Evolutionary conservation across 2,113 vertebrate genomes (phyloP), one percentile per base, ranked within the genome.

Genomic region (Aythya baeri): DNA sequence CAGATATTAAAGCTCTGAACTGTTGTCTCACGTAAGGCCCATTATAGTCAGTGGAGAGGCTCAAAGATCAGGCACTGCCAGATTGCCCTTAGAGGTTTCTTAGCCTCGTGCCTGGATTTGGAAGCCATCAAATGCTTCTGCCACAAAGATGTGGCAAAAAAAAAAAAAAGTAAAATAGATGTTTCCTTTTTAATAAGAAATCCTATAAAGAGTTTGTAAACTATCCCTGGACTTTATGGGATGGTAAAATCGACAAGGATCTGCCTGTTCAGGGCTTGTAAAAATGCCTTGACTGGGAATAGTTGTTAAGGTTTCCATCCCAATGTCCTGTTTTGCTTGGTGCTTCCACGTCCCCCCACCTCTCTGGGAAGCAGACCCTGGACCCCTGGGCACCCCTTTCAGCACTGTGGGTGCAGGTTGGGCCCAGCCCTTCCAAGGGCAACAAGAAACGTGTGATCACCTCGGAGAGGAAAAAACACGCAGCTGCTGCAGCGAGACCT

Each of bases 231-330:
- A 2, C 46, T 89, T 65, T 16, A 20, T n/a, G 57, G 73, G 52
- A 83, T 75, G 25, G 72, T 84, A 94, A 93, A 95, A 54, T 27
- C 57, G 95, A 96, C 86, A 89, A 65, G 76, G 80, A 91, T 80
- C 86, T 96, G 87, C 50, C 80, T 32, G 79, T 95, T 94, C 75
- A 71, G 49, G 79, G n/a, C 61, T 58, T 90, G 84, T 97, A 94
- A 98, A 98, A 91, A 46, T 91, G 73, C 49, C 73, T 89, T 68
- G 78, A 38, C 26, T 41, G 32, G 44, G 14, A 26, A 68, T 1
- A 41, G 22, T 41, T 18, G 6, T 23, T 36, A 5, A 62, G 63
- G 74, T 31, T 14, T 58, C 63, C 49, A 43, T 43, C 11, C 32
- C 55, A 49, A 46, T 62, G 49, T 55, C 31, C 61, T 14, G 0